Evolutionary conservation across 2,888 invertebrate species (phyloP), one percentile per base, ranked within the genome.

Genomic region (Hedychridium roseum): DNA sequence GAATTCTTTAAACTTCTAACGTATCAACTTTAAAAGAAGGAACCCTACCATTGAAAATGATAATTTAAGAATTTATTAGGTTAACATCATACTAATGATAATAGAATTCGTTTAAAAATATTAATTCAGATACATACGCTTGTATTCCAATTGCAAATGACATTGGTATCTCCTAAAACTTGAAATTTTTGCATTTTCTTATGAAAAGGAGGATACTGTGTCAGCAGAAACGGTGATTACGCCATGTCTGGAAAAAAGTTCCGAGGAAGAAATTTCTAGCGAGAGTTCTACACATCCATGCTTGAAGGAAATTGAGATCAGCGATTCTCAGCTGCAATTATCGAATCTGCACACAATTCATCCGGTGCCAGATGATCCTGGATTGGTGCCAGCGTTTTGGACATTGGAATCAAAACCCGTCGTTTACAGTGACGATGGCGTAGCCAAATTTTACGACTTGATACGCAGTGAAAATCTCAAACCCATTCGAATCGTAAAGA

Each of bases 291-390:
- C 43, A 5, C 43, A 64, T 32, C 47, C 57, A n/a, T 67, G 67
- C 26, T 56, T 68, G 9, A 57, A 54, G 36, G 56, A 64, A 15
- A 59, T 69, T 20, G 66, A 64, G 3, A 62, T 68, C 30, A 73
- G 69, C 28, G 70, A 75, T 41, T 70, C 72, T 2, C 54, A 67
- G 36, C 38, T 70, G 4, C 66, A 68, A 43, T 43, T 71, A 3
- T 39, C 49, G 9, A 62, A 71, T 51, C 50, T 70, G 2, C 57
- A 53, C 16, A 62, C 60, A 6, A 31, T 41, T 20, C 71, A 59
- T 50, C 62, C 68, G 0, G 20, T 68, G 0, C 68, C 70, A 2
- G 58, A 70, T 3, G 73, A 74, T 45, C 70, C 73, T 14, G 73
- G 70, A 3, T 26, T 69, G 3, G 35, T 52, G 7, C 50, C 55